Percentiles rank a stretch among this genome's conserved stretches.
phyloP scores from a whole-genome alignment of 2,888 invertebrate genomes.

The Drosophila anomelani region DNA sequence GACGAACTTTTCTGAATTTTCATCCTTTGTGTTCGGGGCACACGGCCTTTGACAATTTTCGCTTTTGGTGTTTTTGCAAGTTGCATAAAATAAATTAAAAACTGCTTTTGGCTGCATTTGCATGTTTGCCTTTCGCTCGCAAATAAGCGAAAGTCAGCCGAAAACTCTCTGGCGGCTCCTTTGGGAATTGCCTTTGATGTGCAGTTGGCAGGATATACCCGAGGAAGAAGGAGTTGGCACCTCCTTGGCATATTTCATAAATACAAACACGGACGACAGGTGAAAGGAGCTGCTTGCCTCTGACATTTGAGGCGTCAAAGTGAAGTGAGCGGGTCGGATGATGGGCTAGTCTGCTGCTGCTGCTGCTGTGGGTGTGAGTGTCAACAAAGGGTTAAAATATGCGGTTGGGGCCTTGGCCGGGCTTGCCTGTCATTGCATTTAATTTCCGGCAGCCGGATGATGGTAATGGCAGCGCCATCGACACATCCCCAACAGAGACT shows the following conservation, averaged over 20 bases:
- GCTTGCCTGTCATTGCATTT: conserved; percentile 72
- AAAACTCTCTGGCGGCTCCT: conserved; percentile 39
- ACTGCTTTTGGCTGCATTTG: conserved; percentile 67
- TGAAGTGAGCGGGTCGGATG: conserved; percentile 22
- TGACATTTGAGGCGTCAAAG: conserved; percentile 54
- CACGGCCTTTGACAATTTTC: conserved; percentile 70
- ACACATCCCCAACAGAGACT: conserved; percentile 44
- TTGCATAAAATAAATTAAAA: conserved; percentile 80
- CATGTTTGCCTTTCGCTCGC: conserved; percentile 58
- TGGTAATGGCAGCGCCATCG: conserved; percentile 51
- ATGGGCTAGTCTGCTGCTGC: conserved; percentile 4
- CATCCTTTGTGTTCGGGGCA: conserved; percentile 35
- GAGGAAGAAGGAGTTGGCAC: conserved; percentile 18
- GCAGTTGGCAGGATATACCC: conserved; percentile 33
- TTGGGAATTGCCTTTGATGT: conserved; percentile 74
- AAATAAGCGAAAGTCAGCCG: conserved; percentile 54
- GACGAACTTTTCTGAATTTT: conserved; percentile 37
- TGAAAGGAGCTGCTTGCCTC: conserved; percentile 49
- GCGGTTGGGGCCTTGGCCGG: conserved; percentile 56
- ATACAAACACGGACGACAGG: conserved; percentile 62
- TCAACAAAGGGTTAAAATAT: conserved; percentile 71
- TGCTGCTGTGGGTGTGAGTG: conserved; percentile 26
- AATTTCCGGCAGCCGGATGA: conserved; percentile 69
- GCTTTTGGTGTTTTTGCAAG: conserved; percentile 50
- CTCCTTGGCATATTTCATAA: conserved; percentile 67